phyloP scores from a whole-genome alignment of 1,140 invertebrate species.

The Drosophila repletoides region DNA sequence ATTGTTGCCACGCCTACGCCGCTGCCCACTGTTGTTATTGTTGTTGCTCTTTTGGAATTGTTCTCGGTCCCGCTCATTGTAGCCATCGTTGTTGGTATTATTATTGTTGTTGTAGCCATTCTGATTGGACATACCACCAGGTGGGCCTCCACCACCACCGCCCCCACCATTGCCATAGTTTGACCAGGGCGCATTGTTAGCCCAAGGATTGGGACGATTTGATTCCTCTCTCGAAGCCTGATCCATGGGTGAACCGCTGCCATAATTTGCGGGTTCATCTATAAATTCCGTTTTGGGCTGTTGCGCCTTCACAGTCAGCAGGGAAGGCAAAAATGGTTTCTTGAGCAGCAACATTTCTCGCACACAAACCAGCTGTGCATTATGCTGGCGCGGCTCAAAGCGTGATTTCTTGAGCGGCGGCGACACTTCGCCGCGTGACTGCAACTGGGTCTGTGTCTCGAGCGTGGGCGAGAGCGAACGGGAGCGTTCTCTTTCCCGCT shows the following conservation, averaged over 20 bases:
- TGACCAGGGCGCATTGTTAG: slow-evolving; percentile 54
- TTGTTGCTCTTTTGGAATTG: slow-evolving; percentile 49
- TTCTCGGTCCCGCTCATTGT: slow-evolving; percentile 55
- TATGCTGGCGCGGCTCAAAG: slow-evolving; percentile 70
- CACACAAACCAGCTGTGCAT: slow-evolving; percentile 73
- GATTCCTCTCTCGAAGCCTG: slow-evolving; percentile 31
- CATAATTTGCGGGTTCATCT: slow-evolving; percentile 44
- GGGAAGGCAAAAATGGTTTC: slow-evolving; percentile 70
- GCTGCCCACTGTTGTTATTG: slow-evolving; percentile 46
- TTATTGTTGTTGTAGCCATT: slow-evolving; percentile 66
- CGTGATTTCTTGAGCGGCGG: slow-evolving; percentile 73
- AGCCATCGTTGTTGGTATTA: slow-evolving; percentile 38
- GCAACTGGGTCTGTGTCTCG: too few species aligned
- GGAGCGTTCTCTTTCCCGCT: slow-evolving; percentile 82
- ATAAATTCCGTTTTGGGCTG: slow-evolving; percentile 62
- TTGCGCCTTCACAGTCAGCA: slow-evolving; percentile 62
- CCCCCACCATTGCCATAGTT: slow-evolving; percentile 59
- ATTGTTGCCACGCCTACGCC: slow-evolving; percentile 67
- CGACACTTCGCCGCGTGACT: slow-evolving; percentile 45
- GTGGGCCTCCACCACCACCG: slow-evolving; percentile 15
- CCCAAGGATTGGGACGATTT: slow-evolving; percentile 70
- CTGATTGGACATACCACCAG: too few species aligned
- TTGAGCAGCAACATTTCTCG: slow-evolving; percentile 67
- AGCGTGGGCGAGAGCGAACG: slow-evolving; percentile 82
- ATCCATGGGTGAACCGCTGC: slow-evolving; percentile 45